Evolutionary conservation across 2,797 vertebrate genomes (phyloP).

Genomic region (Chromobotia macracanthus): DNA sequence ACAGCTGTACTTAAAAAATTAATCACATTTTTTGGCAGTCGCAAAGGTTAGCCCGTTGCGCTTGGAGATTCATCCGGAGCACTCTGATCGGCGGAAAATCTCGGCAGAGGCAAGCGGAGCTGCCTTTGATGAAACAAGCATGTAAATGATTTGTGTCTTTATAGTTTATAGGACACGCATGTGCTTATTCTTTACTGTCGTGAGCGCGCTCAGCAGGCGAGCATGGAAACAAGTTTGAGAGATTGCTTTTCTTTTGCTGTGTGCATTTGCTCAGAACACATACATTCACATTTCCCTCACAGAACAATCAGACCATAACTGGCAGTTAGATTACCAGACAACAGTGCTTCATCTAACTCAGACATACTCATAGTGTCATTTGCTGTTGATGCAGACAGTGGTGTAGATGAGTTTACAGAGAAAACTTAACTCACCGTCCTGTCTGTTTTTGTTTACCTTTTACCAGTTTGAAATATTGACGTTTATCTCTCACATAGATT

Average conservation of each 20-base stretch:
- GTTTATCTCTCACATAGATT: constrained; percentile 42
- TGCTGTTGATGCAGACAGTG: constrained; percentile 25
- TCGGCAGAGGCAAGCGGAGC: constrained; percentile 76
- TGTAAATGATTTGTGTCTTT: constrained; percentile 86
- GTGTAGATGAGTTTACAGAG: constrained; percentile 39
- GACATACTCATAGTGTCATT: constrained; percentile 44
- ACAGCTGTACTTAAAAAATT: constrained; percentile 88
- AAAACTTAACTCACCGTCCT: constrained; percentile 49
- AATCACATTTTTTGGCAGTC: constrained; percentile 83
- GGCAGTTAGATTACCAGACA: constrained; percentile 57
- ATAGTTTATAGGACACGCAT: constrained; percentile 79
- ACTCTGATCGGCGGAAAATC: constrained; percentile 76
- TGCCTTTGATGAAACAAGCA: constrained; percentile 83
- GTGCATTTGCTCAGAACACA: constrained; percentile 11
- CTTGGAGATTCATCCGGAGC: constrained; percentile 76
- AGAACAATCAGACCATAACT: constrained; percentile 51
- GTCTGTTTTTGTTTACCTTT: constrained; percentile 57
- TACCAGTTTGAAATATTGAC: constrained; percentile 74
- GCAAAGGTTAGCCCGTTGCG: constrained; percentile 77
- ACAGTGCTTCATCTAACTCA: constrained; percentile 49
- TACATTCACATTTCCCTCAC: constrained; percentile 38
- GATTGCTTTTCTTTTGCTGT: constrained; percentile 37
- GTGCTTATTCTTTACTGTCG: constrained; percentile 52
- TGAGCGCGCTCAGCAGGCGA: constrained; percentile 29
- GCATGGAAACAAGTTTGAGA: constrained; percentile 52